phyloP scores from a whole-genome alignment of 2,888 invertebrate genomes.

The Callinectes sapidus region DNA sequence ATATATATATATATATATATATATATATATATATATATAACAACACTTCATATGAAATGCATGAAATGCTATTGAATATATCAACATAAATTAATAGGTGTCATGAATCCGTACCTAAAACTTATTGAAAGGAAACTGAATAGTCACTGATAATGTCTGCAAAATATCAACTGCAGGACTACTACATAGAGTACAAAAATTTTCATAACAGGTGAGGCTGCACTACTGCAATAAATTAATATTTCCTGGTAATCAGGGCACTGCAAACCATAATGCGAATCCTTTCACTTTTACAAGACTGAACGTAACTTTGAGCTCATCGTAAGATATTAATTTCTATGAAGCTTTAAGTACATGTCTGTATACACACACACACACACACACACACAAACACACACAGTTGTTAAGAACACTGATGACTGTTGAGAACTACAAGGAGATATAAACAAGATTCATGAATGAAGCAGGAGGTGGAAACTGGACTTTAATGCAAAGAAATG shows the following conservation, averaged over 20 bases:
- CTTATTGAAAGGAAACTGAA: neutral
- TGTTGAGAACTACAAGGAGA: no score
- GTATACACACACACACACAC: neutral
- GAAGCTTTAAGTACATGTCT: neutral
- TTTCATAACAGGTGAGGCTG: neutral
- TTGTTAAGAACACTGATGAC: no score
- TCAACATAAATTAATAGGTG: neutral
- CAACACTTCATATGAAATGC: neutral
- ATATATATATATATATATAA: neutral
- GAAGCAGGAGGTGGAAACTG: no score
- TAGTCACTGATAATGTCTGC: neutral
- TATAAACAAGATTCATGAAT: no score
- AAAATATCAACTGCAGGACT: neutral
- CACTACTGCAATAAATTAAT: neutral
- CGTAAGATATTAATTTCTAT: no score
- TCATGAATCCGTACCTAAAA: neutral
- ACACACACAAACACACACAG: neutral
- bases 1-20: no score
- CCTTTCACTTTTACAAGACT: neutral
- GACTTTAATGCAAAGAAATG: no score
- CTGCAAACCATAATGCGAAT: neutral
- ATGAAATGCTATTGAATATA: neutral
- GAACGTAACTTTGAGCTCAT: no score
- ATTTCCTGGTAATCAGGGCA: neutral
- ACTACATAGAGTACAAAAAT: neutral